These are phyloP conservation scores for Laothoe populi DNA, from an alignment of 2,888 invertebrate species.

Conservation along the genomic window DNA sequence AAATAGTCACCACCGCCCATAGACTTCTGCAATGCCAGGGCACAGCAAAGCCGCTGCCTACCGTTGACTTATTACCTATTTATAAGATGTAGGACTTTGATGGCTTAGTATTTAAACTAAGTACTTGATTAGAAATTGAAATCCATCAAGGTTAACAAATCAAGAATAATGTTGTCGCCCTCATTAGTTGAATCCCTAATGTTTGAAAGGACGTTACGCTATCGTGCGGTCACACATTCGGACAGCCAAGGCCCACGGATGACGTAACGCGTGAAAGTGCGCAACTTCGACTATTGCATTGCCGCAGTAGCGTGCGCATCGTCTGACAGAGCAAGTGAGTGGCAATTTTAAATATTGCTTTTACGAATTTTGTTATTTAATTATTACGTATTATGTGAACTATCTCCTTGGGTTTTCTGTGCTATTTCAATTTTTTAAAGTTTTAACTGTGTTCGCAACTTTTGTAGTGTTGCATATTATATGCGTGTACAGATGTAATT, in stretches of 20 bases:
- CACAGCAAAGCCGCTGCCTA: no score
- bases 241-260: constrained; percentile 67
- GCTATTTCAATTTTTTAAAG: no score
- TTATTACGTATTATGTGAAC: not conserved
- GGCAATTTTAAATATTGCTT: not conserved
- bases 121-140: not conserved
- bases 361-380: not conserved
- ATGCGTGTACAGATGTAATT: constrained; percentile 3
- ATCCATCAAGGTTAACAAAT: not conserved
- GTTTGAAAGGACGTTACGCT: constrained; percentile 23
- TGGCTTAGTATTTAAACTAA: no score
- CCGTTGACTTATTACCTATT: no score
- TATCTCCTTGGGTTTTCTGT: not conserved
- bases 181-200: constrained; percentile 1
- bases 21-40: no score
- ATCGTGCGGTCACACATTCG: constrained; percentile 40
- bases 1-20: no score
- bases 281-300: constrained; percentile 33
- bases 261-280: constrained; percentile 79
- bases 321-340: constrained; percentile 32
- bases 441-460: not conserved
- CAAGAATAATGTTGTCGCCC: not conserved
- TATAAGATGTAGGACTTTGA: no score
- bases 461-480: not conserved
- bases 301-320: constrained; percentile 45